phyloP scores from a whole-genome alignment of 1,140 invertebrate genomes.

The Lamellibrachia luymesi region DNA sequence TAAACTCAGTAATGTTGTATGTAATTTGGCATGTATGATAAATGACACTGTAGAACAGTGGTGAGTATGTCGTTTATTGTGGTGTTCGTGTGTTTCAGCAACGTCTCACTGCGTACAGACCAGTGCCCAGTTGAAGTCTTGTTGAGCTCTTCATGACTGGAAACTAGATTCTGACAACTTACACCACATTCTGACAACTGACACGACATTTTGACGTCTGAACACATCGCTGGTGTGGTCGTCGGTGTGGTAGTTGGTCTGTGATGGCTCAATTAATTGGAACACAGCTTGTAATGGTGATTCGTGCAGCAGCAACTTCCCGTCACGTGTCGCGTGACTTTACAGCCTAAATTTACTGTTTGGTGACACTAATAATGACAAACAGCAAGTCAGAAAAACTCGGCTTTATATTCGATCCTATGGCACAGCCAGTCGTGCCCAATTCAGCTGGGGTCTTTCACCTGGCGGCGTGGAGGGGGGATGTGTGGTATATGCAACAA shows the following conservation, averaged over 20 bases:
- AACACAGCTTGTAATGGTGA: neutral
- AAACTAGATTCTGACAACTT: neutral
- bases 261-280: neutral
- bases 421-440: neutral
- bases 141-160: neutral
- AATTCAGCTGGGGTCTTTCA: neutral
- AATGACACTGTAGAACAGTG: neutral
- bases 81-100: neutral
- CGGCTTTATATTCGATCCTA: neutral
- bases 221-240: neutral
- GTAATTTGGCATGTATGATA: neutral
- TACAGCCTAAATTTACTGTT: neutral
- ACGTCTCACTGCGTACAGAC: neutral
- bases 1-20: neutral
- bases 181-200: neutral
- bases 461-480: neutral
- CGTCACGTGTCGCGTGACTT: neutral
- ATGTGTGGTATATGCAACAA: constrained; percentile 1
- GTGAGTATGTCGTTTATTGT: neutral
- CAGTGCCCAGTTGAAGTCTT: neutral
- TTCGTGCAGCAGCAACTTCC: no score
- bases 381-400: neutral
- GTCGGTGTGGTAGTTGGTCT: neutral
- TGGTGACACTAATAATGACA: neutral
- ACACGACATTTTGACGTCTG: neutral